A percentile compares a stretch with the other conserved stretches of the same genome.
Evolutionary conservation across 2,797 vertebrate genomes (phyloP).

Genomic region (Percopsis omiscomaycus): DNA sequence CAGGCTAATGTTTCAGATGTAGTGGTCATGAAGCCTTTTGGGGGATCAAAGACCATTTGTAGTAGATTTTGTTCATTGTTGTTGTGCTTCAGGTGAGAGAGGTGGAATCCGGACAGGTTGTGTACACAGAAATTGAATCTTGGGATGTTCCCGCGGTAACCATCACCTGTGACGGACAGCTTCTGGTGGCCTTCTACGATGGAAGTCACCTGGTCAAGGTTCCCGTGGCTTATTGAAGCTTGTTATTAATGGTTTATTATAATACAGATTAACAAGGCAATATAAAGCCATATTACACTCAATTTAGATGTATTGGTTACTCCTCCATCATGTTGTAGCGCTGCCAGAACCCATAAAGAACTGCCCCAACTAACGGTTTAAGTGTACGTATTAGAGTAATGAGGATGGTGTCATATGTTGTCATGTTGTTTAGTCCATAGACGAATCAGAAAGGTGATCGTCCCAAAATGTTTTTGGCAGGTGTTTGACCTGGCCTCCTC

Average conservation of each 20-base stretch:
- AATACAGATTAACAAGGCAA: background rate
- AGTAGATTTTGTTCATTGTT: background rate
- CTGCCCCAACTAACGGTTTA: too few species aligned
- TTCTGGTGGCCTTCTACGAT: slow-evolving; percentile 69
- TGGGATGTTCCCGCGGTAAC: slow-evolving; percentile 62
- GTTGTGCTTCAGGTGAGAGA: slow-evolving; percentile 64
- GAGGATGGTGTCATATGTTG: background rate
- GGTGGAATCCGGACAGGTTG: slow-evolving; percentile 57
- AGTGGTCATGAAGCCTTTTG: background rate
- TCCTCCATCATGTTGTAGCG: too few species aligned
- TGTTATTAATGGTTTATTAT: background rate
- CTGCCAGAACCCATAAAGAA: too few species aligned
- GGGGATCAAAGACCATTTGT: too few species aligned
- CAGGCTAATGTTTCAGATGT: too few species aligned
- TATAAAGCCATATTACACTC: background rate
- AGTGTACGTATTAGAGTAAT: too few species aligned
- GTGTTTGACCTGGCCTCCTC: slow-evolving; percentile 68
- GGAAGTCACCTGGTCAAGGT: slow-evolving; percentile 64
- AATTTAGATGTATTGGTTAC: too few species aligned
- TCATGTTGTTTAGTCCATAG: background rate
- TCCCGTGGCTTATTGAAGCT: background rate
- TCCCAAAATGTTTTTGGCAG: slow-evolving; percentile 33
- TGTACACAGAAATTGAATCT: slow-evolving; percentile 58
- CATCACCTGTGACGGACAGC: slow-evolving; percentile 53
- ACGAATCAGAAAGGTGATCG: background rate